Evolutionary conservation across 2,797 vertebrate species (phyloP).

Genomic region (Zenarchopterus dispar): DNA sequence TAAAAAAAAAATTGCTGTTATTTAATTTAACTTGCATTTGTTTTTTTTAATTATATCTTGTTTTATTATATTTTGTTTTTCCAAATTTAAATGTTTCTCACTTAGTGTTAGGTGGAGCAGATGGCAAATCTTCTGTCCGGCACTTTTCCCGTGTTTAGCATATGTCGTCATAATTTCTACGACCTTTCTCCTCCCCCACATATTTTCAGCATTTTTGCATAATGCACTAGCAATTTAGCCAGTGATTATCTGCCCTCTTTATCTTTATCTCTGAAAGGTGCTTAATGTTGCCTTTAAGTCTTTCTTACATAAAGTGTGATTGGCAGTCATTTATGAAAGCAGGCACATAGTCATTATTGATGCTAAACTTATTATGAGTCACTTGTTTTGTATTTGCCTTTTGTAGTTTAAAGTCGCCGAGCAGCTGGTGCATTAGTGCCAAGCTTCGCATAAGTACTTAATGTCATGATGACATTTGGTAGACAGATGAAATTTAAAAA

Average conservation of each 20-base stretch:
- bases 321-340: conserved; percentile 25
- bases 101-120: too few relatives aligned
- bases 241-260: conserved; percentile 29
- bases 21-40: too few relatives aligned
- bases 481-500: conserved; percentile 12
- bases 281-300: conserved; percentile 37
- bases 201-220: conserved; percentile 46
- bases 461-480: neutral
- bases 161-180: conserved; percentile 12
- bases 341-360: conserved; percentile 4
- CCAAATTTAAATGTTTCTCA: too few relatives aligned
- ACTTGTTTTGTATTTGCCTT: conserved; percentile 21
- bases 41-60: too few relatives aligned
- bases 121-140: too few relatives aligned
- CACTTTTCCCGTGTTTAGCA: conserved; percentile 11
- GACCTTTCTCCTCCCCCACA: conserved; percentile 19
- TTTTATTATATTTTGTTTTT: too few relatives aligned
- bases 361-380: conserved; percentile 32
- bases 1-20: too few relatives aligned
- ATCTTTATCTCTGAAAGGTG: conserved; percentile 41
- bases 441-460: conserved; percentile 1
- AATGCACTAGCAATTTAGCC: conserved; percentile 44
- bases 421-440: neutral
- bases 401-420: conserved; percentile 16
- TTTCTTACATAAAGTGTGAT: conserved; percentile 29